Evolutionary conservation across 2,113 vertebrate species (phyloP).

Genomic region (Cromileptes altivelis): DNA sequence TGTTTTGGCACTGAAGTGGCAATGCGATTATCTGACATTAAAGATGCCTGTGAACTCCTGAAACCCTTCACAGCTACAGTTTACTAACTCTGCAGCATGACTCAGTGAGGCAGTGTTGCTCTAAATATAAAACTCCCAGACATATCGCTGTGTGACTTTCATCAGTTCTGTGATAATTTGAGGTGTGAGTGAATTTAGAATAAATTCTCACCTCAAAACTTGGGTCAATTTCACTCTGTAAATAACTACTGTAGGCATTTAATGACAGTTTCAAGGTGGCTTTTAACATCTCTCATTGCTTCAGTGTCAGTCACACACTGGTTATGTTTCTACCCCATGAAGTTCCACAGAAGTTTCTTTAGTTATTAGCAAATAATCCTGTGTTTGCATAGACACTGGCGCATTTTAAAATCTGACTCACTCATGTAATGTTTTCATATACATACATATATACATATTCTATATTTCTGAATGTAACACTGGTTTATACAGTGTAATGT

Average conservation of each 20-base stretch:
- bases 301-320: not conserved
- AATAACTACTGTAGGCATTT: not conserved
- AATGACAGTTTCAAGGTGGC: not conserved
- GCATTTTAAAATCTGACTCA: no score
- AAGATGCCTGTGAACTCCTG: conserved; percentile 43
- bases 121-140: conserved; percentile 21
- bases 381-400: no score
- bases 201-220: not conserved
- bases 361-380: no score
- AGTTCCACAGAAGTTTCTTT: no score
- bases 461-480: no score
- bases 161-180: conserved; percentile 1
- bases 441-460: no score
- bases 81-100: conserved; percentile 23
- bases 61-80: conserved; percentile 19
- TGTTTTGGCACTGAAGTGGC: conserved; percentile 43
- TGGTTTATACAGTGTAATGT: no score
- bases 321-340: not conserved
- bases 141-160: not conserved
- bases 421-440: no score
- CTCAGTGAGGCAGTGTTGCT: conserved; percentile 60
- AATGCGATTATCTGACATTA: conserved; percentile 58
- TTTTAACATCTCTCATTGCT: not conserved
- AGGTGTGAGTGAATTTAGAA: conserved; percentile 17
- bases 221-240: not conserved